Base-by-base conservation (phyloP, 1,140 invertebrate species). In the Patella vulgata region DNA sequence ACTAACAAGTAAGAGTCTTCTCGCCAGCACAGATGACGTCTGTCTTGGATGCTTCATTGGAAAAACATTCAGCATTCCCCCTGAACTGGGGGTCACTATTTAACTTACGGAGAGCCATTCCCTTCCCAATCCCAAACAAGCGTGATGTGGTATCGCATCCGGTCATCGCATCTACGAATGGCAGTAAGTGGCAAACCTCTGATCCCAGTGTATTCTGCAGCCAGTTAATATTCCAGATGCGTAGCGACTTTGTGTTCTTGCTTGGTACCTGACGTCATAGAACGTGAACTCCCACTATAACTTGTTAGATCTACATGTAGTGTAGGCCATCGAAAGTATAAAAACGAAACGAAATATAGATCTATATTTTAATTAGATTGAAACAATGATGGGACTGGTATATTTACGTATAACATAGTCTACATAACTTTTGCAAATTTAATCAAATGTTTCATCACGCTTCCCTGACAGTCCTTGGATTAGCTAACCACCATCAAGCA, bases 401-500 rank as follows among this genome's bases (percentile, higher is more conserved):
- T 36, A 36, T 36, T 43, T 21, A 17, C 28, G 8, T 5, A 8
- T 46, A 25, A 44, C 28, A 27, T 21, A 57, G 39, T 44, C 25
- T 19, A 23, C 31, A 40, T 54, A 54, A 5, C n/a, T 21, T 1
- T 19, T 4, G 23, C 28, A 39, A 19, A 39, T 40, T 5, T 9
- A 12, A 17, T 21, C 1, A 23, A 54, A 54, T 5, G 31, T 21
- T 8, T 4, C 14, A 8, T 19, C n/a, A 2, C 31, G 28, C 27
- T 5, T 6, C 52, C 52, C 33, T 40, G 52, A 19, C 2, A 54
- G 4, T 23, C 19, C 25, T 9, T 39, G 33, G 14, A 59, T 27
- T 9, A 63, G 27, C 27, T 17, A 47, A 23, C 61, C 53, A 50
- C 54, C 55, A 63, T 59, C 62, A 14, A 65, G n/a, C 9, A 65